Base-by-base conservation (phyloP, 2,113 vertebrate species). In the Engystomops pustulosus region DNA sequence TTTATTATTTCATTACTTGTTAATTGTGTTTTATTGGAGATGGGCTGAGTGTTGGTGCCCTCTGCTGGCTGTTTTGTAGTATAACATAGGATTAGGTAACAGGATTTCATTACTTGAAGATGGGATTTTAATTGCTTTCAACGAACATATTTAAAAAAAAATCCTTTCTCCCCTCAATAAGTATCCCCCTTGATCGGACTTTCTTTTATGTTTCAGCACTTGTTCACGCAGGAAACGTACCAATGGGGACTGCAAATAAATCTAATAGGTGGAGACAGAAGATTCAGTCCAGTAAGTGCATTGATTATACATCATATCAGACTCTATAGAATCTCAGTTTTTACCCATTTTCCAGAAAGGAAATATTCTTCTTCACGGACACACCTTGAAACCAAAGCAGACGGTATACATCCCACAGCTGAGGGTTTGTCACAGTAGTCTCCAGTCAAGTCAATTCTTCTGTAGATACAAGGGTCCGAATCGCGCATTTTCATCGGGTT, bases 231-330 rank as follows among this genome's bases (percentile, higher is more conserved):
- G 87, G 85, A 7, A 93, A 87, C 70, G 85, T 92, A 23, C 92
- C 90, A 49, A 60, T 84, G 70, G 62, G 88, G 0, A 55, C 89
- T 0, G 49, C 88, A 11, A 92, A 85, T 84, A 91, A 90, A 71
- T 90, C 86, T 32, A 90, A 92, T 44, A 91, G 78, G 55, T 93
- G 92, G 92, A 94, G 91, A 49, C 92, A 87, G 86, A 93, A 89
- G 87, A 90, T 93, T 80, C 92, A 92, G 45, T 89, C 71, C 0
- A 91, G 92, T 95, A 88, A 95, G 92, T 32, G 15, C 1, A n/a
- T n/a, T n/a, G n/a, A n/a, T n/a, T n/a, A n/a, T n/a, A n/a, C n/a
- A n/a, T n/a, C n/a, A n/a, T n/a, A n/a, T n/a, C n/a, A n/a, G 30
- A 20, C 3, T 32, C 30, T 20, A 9, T 20, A 67, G 17, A 67